Base-by-base conservation (phyloP, 92 coral and sea anemone species). In the Diadumene lineata region DNA sequence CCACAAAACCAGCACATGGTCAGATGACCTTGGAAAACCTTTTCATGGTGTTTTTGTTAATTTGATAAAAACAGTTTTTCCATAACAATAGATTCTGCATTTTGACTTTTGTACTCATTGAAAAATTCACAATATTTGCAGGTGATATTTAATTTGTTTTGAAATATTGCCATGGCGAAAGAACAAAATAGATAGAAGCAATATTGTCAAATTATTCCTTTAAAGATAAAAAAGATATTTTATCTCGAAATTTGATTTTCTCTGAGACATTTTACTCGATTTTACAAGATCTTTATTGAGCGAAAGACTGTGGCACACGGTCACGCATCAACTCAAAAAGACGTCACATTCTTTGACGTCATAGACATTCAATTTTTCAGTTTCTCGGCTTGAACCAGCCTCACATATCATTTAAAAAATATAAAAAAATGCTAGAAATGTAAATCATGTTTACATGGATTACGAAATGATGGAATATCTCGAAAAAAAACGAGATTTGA, bases 21-120 rank as follows among this genome's bases (percentile, higher is more conserved):
- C 13, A 58, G 19, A 53, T 53, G 60, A 53, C 64, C 64, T 58
- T 58, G 64, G 26, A 58, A 58, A 58, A 7, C 64, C 64, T 58
- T 58, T 21, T 11, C 1, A 38, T 4, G 13, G 48, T n/a, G n/a
- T n/a, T n/a, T n/a, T n/a, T n/a, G n/a, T n/a, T n/a, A n/a, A 38
- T 13, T 38, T 13, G 13, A 38, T 38, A 38, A 38, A 38, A 38
- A 38, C 48, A 38, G 48, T 38, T 4, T 38, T 38, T 38, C 7
- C 48, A 38, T 38, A 38, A 38, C 48, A 38, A 38, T 6, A 13
- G 7, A 38, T 38, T 38, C 13, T 38, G 6, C 13, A 38, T 38
- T 38, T 13, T 13, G 48, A 4, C 48, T 38, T 13, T 38, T 13
- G 13, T 38, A 4, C 6, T 38, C 13, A 38, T 38, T 38, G n/a